Base-by-base conservation (phyloP, 2,797 vertebrate species). In the Leptoclinus maculatus region DNA sequence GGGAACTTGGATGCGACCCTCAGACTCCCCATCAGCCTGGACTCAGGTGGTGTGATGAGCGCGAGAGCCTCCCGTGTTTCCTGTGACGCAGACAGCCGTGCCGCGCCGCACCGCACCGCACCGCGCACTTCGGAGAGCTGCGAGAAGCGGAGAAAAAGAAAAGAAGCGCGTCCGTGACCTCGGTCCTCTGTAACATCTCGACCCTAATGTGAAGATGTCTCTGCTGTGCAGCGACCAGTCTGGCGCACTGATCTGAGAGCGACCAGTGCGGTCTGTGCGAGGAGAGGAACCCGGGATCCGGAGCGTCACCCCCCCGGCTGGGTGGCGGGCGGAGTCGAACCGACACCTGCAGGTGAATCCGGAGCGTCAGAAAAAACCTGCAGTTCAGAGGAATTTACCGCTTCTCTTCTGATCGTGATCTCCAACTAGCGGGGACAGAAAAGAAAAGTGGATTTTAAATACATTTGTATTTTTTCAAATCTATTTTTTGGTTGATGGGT, bases 21-120 rank as follows among this genome's bases (percentile, higher is more conserved):
- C 64, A 41, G 62, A 64, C 66, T 23, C 36, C 36, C 38, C 56
- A 10, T 49, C 60, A 43, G 51, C 25, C 45, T 25, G 53, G 58
- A 65, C 62, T 21, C 51, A 2, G 41, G 65, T 47, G 66, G 57
- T 83, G 59, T 74, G 62, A 79, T 68, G 80, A 80, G 38, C 63
- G 56, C 11, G 13, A 56, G 63, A 77, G 78, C 27, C 74, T 56
- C 69, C n/a, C 19, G 83, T 23, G 76, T 54, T 58, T 41, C 23
- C 51, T 29, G 70, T 87, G 85, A 87, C 85, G 83, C 76, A 78
- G 71, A 69, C 66, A 47, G 39, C 56, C 65, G 80, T 29, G 29
- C 45, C 43, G 65, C 53, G 2, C 58, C 74, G 43, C 41, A 1
- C 59, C 53, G 56, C 59, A 1, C 47, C 72, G 49, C 74, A 17